phyloP scores from a whole-genome alignment of 2,888 invertebrate genomes.

The Microctonus hyperodae region DNA sequence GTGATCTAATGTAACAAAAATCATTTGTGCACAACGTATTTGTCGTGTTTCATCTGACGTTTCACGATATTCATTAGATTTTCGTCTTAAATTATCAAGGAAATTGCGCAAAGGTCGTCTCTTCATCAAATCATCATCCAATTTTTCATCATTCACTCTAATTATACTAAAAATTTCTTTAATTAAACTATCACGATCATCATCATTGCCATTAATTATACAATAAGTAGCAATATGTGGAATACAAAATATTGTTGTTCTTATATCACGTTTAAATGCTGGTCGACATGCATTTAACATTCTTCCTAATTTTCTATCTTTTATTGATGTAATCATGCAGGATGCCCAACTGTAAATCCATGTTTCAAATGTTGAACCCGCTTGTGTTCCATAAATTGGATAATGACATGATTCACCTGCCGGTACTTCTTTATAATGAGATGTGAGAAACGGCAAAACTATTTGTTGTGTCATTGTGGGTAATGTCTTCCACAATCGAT shows the following conservation, averaged over 20 bases:
- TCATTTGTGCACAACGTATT: slow-evolving; percentile 60
- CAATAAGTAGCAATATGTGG: slow-evolving; percentile 72
- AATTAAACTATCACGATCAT: slow-evolving; percentile 63
- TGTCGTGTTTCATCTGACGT: slow-evolving; percentile 59
- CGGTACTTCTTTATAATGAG: slow-evolving; percentile 63
- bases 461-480: slow-evolving; percentile 77
- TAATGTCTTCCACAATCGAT: slow-evolving; percentile 76
- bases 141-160: slow-evolving; percentile 47
- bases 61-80: slow-evolving; percentile 36
- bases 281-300: slow-evolving; percentile 76
- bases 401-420: slow-evolving; percentile 51
- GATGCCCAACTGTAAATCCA: slow-evolving; percentile 84
- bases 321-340: slow-evolving; percentile 71
- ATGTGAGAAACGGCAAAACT: slow-evolving; percentile 77
- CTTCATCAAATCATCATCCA: slow-evolving; percentile 52
- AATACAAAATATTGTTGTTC: slow-evolving; percentile 76
- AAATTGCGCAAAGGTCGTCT: slow-evolving; percentile 48
- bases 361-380: slow-evolving; percentile 73
- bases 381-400: slow-evolving; percentile 66
- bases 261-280: slow-evolving; percentile 77
- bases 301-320: slow-evolving; percentile 68
- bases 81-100: not conserved
- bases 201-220: slow-evolving; percentile 61
- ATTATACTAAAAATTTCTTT: slow-evolving; percentile 70
- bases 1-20: slow-evolving; percentile 79